Base-by-base conservation (phyloP, 2,113 vertebrate genomes). In the Hippocampus comes region DNA sequence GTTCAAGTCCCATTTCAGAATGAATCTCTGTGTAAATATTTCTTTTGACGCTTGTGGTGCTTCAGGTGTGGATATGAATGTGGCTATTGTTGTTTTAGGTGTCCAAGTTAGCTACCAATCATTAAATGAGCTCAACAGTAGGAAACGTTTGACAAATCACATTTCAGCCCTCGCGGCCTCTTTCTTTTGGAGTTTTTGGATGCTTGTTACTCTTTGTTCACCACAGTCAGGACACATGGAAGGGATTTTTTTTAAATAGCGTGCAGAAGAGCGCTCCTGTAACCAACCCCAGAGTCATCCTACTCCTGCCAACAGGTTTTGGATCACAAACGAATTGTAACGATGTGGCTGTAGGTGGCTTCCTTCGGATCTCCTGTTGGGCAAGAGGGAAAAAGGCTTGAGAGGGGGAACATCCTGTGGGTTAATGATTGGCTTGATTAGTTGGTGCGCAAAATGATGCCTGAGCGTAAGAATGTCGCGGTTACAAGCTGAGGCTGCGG, bases 381-480 rank as follows among this genome's bases (percentile, higher is more conserved):
- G 85, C 27, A 30, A 69, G 77, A 76, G 49, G 59, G 34, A 38
- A 38, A 67, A 71, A 71, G 78, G 70, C 84, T 72, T 73, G 64
- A 70, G 81, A 86, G 77, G 59, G 73, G 81, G 82, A 87, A 87
- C 83, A 84, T 88, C 83, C 82, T 82, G 87, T 25, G 84, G 90
- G 82, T 86, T 86, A 89, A 88, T 90, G 83, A 88, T 85, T 86
- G 88, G 70, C 82, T 53, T 70, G 75, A 72, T 64, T 76, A 75
- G 70, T 80, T 78, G 72, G 76, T 79, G 71, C 68, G 77, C 76
- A 79, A 71, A 82, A 76, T 73, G 82, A 87, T 88, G 86, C 85
- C 72, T 86, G 75, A 71, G 84, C 74, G 64, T 83, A 89, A 88
- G 88, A 91, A 90, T 89, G 88, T 68, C 87, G 90, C 72, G 88